These are phyloP conservation scores for Drosophila mayaguana DNA, from an alignment of 2,888 invertebrate species.

Conservation along the genomic window DNA sequence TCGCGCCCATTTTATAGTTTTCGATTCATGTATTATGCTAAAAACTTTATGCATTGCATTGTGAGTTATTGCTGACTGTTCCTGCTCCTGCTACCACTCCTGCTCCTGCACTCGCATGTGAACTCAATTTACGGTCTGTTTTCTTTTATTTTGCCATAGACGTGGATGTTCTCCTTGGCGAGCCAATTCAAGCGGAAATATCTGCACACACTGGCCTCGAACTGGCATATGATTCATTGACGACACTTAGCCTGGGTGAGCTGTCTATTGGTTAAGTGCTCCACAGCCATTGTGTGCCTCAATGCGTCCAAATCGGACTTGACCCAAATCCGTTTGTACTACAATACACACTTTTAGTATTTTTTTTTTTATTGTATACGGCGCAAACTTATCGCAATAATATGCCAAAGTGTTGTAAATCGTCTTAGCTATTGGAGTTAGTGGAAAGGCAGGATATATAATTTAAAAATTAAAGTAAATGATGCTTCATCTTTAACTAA, in stretches of 20 bases:
- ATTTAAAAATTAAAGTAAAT: neutral
- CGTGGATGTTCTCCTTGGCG: conserved; percentile 90
- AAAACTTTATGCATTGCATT: conserved; percentile 68
- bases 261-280: conserved; percentile 50
- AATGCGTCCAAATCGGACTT: conserved; percentile 42
- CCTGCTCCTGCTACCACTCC: conserved; percentile 1
- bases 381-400: neutral
- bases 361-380: neutral
- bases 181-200: conserved; percentile 91
- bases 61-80: conserved; percentile 54
- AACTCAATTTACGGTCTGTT: conserved; percentile 37
- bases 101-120: conserved; percentile 20
- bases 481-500: neutral
- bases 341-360: too few species aligned
- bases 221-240: conserved; percentile 89
- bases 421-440: neutral
- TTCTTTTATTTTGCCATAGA: conserved; percentile 84
- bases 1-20: conserved; percentile 57
- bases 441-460: too few species aligned
- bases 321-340: conserved; percentile 55
- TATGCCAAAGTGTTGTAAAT: neutral
- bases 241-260: conserved; percentile 90
- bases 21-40: conserved; percentile 64
- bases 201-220: conserved; percentile 91
- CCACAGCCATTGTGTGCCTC: conserved; percentile 36